Conservation (phyloP, 2,888 invertebrate species). For the Pasiphila rectangulata region DNA sequence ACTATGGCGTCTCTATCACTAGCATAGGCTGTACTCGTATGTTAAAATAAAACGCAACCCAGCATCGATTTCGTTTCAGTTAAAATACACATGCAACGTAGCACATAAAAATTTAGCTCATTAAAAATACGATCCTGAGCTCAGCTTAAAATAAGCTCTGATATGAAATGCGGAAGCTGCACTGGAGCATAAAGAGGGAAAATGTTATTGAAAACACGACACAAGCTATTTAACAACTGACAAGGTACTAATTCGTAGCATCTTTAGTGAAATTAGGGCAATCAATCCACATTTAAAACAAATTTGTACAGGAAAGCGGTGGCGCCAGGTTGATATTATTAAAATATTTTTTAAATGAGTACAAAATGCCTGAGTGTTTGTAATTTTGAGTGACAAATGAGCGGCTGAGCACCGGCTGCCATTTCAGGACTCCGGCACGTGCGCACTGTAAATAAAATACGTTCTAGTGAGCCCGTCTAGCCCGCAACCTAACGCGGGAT, state of each 20-base stretch:
- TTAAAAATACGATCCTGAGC: slow-evolving; percentile 50
- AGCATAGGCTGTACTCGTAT: too few relatives aligned
- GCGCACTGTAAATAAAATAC: slow-evolving; percentile 66
- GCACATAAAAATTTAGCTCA: slow-evolving; percentile 33
- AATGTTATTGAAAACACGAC: background rate
- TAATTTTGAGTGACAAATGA: slow-evolving; percentile 68
- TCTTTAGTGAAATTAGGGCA: slow-evolving; percentile 1
- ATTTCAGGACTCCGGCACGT: slow-evolving; percentile 57
- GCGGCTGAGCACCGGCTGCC: slow-evolving; percentile 60
- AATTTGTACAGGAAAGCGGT: slow-evolving; percentile 22
- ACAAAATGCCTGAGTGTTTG: slow-evolving; percentile 46
- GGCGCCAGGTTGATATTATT: slow-evolving; percentile 38
- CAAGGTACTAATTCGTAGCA: background rate
- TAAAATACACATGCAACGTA: slow-evolving; percentile 6
- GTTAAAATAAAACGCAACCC: too few relatives aligned
- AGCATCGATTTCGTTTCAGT: slow-evolving; percentile 2
- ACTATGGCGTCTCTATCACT: too few relatives aligned
- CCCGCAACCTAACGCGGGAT: slow-evolving; percentile 50
- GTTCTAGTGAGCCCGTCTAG: slow-evolving; percentile 49
- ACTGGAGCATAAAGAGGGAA: slow-evolving; percentile 47
- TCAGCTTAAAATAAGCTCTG: slow-evolving; percentile 57
- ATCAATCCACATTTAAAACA: slow-evolving; percentile 25
- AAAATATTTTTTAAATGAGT: slow-evolving; percentile 52
- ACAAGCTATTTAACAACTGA: background rate
- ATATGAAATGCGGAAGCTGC: slow-evolving; percentile 56